Evolutionary conservation across 2,888 invertebrate species (phyloP).

Genomic region (Melinaea marsaeus): DNA sequence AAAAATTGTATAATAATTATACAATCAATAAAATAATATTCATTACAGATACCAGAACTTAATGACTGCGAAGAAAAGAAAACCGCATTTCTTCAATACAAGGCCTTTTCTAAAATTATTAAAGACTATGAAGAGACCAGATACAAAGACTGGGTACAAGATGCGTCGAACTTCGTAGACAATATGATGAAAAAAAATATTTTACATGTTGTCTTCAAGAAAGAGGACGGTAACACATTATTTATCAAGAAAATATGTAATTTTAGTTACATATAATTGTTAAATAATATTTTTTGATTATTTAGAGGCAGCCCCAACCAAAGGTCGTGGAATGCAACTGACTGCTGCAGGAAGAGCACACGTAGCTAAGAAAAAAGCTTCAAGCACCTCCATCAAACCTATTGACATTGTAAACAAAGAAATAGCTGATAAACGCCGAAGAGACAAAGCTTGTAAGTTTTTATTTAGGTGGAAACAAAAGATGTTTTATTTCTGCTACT

Average conservation of each 20-base stretch:
- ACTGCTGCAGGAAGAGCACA: slow-evolving; percentile 65
- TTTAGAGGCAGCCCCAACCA: slow-evolving; percentile 31
- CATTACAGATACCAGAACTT: slow-evolving; percentile 78
- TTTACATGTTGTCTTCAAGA: slow-evolving; percentile 76
- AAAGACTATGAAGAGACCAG: slow-evolving; percentile 85
- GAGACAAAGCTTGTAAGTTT: slow-evolving; percentile 65
- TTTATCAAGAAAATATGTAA: not conserved
- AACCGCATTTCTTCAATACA: slow-evolving; percentile 87
- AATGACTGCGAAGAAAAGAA: slow-evolving; percentile 85
- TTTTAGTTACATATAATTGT: not conserved
- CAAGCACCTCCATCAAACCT: slow-evolving; percentile 52
- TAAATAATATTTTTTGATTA: not conserved
- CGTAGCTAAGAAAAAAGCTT: slow-evolving; percentile 55
- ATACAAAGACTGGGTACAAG: slow-evolving; percentile 83
- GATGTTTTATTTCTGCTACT: not conserved
- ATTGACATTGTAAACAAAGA: slow-evolving; percentile 65
- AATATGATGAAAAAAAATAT: slow-evolving; percentile 83
- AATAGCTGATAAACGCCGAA: slow-evolving; percentile 59
- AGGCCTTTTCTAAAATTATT: slow-evolving; percentile 84
- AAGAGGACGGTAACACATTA: slow-evolving; percentile 46
- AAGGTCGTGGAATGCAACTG: slow-evolving; percentile 55
- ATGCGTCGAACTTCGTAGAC: slow-evolving; percentile 80
- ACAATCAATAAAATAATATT: not conserved
- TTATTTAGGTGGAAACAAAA: not conserved
- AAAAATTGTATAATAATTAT: not conserved